Evolutionary conservation across 2,888 invertebrate genomes (phyloP).

Genomic region (Pheosia gnoma): DNA sequence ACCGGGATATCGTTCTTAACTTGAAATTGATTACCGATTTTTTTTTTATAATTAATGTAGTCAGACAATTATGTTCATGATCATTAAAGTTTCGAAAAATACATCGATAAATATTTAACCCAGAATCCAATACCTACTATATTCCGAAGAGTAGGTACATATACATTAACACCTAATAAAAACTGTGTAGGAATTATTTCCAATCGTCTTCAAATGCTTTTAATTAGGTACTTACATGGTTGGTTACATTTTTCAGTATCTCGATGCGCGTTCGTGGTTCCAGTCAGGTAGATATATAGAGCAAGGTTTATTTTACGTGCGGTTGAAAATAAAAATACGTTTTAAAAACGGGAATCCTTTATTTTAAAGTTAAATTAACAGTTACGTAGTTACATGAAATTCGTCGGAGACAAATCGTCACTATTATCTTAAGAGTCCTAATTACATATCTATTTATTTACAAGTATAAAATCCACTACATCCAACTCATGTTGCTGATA

Average conservation of each 20-base stretch:
- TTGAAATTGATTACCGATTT: too few species aligned
- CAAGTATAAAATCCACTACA: slow-evolving; percentile 81
- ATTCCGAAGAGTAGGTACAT: too few species aligned
- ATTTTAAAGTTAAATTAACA: slow-evolving; percentile 74
- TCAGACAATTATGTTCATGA: too few species aligned
- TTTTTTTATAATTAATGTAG: too few species aligned
- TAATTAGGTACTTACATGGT: neutral
- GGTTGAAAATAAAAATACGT: slow-evolving; percentile 29
- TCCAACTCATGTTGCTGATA: slow-evolving; percentile 60
- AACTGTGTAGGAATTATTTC: too few species aligned
- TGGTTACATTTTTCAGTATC: neutral
- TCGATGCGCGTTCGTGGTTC: neutral
- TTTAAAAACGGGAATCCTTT: slow-evolving; percentile 71
- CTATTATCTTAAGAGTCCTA: slow-evolving; percentile 70
- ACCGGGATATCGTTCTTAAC: too few species aligned
- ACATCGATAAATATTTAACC: too few species aligned
- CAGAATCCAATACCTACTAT: too few species aligned
- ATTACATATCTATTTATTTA: slow-evolving; percentile 71
- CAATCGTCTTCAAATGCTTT: neutral
- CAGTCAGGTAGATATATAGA: neutral
- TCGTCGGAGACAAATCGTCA: slow-evolving; percentile 73
- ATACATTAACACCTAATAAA: too few species aligned
- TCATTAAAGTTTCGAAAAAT: too few species aligned
- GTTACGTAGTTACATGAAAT: slow-evolving; percentile 69
- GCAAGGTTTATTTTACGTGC: neutral